These are phyloP conservation scores for Passer montanus DNA, from an alignment of 2,113 vertebrate species.

Conservation along the genomic window DNA sequence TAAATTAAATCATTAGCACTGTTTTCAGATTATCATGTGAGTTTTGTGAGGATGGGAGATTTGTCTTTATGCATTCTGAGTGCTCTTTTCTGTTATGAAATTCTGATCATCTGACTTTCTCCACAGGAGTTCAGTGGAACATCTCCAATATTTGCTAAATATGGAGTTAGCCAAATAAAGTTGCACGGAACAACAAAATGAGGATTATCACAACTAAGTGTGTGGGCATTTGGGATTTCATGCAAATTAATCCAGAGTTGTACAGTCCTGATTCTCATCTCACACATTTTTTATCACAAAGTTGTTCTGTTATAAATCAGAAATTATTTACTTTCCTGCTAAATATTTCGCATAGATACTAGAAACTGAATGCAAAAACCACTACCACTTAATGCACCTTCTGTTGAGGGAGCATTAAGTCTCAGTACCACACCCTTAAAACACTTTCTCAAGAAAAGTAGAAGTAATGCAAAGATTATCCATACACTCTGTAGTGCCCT, in stretches of 20 bases:
- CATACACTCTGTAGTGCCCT: neutral
- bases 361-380: neutral
- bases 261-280: neutral
- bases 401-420: neutral
- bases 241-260: neutral
- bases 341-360: neutral
- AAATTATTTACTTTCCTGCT: neutral
- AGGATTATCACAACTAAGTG: neutral
- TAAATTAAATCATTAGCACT: conserved; percentile 13
- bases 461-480: neutral
- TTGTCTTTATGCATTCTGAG: neutral
- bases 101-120: neutral
- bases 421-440: neutral
- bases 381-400: neutral
- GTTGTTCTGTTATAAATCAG: neutral
- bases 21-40: neutral
- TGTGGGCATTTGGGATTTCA: neutral
- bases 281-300: neutral
- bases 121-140: neutral
- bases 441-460: neutral
- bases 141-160: neutral
- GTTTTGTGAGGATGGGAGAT: neutral
- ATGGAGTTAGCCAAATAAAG: neutral
- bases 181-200: neutral
- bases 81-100: neutral